These are phyloP conservation scores for Nemotelus pantherinus DNA, from an alignment of 2,888 invertebrate species.

Conservation along the genomic window DNA sequence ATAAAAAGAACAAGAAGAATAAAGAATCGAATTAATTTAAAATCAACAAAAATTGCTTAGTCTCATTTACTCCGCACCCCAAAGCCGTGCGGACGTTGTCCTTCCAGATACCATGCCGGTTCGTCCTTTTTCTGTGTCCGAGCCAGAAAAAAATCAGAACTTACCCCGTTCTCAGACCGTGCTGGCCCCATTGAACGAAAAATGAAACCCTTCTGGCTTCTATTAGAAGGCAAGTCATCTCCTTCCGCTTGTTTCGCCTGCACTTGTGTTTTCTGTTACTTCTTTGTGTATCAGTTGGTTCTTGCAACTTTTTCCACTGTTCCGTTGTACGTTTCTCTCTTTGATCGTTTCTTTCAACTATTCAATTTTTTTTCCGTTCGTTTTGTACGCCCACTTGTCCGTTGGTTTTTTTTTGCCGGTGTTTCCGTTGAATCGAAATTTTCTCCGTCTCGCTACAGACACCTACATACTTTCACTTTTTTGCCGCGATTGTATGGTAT, in stretches of 20 bases:
- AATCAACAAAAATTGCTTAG: conserved; percentile 48
- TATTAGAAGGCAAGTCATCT: too few relatives aligned
- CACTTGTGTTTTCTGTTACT: conserved; percentile 27
- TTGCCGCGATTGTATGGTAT: neutral
- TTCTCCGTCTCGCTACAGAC: neutral
- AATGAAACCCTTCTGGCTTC: neutral
- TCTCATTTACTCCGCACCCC: conserved; percentile 38
- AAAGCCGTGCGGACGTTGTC: neutral
- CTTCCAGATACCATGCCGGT: neutral
- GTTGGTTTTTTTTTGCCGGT: conserved; percentile 36
- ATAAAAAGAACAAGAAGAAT: conserved; percentile 7
- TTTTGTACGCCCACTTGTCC: conserved; percentile 15
- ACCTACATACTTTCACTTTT: conserved; percentile 8
- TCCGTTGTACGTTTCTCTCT: too few relatives aligned
- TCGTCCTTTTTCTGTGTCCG: neutral
- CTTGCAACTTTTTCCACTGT: neutral
- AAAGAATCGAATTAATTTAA: conserved; percentile 49
- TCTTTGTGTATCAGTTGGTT: conserved; percentile 41
- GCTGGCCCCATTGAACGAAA: too few relatives aligned
- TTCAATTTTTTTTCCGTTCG: conserved; percentile 21
- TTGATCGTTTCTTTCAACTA: too few relatives aligned
- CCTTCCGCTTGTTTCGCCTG: too few relatives aligned
- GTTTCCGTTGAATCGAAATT: neutral
- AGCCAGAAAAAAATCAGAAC: neutral
- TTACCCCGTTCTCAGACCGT: neutral